These are phyloP conservation scores for Globodera rostochiensis DNA, from an alignment of 1,140 invertebrate genomes.

Conservation along the genomic window DNA sequence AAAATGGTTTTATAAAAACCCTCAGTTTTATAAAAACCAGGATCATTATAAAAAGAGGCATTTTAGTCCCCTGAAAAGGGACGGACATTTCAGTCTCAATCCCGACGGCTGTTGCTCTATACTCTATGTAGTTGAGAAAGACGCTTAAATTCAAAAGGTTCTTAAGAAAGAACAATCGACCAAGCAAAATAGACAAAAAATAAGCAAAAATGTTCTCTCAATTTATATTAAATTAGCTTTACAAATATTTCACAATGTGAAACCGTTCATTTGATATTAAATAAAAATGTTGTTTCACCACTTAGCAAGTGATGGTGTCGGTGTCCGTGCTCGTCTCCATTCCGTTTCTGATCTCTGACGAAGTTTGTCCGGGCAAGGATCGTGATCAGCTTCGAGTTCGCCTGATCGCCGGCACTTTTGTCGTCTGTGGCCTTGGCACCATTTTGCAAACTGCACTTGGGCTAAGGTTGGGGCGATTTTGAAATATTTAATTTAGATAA, in stretches of 20 bases:
- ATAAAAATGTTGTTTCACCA: constrained; percentile 14
- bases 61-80: too few species aligned
- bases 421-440: constrained; percentile 56
- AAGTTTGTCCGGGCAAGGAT: constrained; percentile 48
- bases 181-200: neutral
- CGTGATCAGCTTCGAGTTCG: constrained; percentile 44
- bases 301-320: constrained; percentile 62
- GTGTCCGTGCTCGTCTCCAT: constrained; percentile 46
- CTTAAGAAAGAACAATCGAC: neutral
- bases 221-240: neutral
- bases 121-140: too few species aligned
- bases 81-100: too few species aligned
- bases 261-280: neutral
- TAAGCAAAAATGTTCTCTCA: neutral
- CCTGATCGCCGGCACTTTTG: constrained; percentile 62
- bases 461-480: constrained; percentile 30
- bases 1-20: too few species aligned
- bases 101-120: too few species aligned
- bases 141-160: neutral
- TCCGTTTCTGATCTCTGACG: constrained; percentile 52
- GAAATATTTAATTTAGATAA: too few species aligned
- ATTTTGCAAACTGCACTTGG: constrained; percentile 61
- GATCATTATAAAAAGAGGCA: too few species aligned
- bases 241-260: neutral
- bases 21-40: neutral